Conservation (phyloP, 2,113 vertebrate genomes). For the Cisticola juncidis region DNA sequence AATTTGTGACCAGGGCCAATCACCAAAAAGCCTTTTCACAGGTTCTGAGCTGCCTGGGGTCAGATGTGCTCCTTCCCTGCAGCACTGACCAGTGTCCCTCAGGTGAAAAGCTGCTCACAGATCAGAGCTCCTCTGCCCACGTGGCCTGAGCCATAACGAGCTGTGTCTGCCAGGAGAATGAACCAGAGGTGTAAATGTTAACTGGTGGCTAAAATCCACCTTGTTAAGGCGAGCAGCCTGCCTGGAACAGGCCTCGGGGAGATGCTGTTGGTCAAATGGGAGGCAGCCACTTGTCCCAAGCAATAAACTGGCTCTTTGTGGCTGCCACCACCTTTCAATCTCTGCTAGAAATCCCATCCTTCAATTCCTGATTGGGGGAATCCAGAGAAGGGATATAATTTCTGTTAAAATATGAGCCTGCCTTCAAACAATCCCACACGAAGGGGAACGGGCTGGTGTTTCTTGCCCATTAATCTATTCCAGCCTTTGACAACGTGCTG, state of each 20-base stretch:
- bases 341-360: slow-evolving; percentile 8
- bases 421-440: slow-evolving; percentile 43
- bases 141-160: not conserved
- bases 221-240: not conserved
- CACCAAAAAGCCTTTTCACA: not conserved
- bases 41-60: not conserved
- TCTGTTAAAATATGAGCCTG: slow-evolving; percentile 47
- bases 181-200: not conserved
- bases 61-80: not conserved
- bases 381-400: slow-evolving; percentile 24
- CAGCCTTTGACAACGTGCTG: slow-evolving; percentile 42
- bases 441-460: slow-evolving; percentile 39
- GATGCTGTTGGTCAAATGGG: not conserved
- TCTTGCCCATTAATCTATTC: slow-evolving; percentile 60
- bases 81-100: not conserved
- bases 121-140: not conserved
- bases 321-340: slow-evolving; percentile 33
- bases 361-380: slow-evolving; percentile 43
- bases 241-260: not conserved
- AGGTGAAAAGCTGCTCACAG: not conserved
- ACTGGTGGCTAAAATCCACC: not conserved
- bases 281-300: not conserved
- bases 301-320: not conserved
- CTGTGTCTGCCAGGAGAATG: not conserved
- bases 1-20: not conserved